Evolutionary conservation across 2,113 vertebrate species (phyloP).

Genomic region (Maccullochella peelii): DNA sequence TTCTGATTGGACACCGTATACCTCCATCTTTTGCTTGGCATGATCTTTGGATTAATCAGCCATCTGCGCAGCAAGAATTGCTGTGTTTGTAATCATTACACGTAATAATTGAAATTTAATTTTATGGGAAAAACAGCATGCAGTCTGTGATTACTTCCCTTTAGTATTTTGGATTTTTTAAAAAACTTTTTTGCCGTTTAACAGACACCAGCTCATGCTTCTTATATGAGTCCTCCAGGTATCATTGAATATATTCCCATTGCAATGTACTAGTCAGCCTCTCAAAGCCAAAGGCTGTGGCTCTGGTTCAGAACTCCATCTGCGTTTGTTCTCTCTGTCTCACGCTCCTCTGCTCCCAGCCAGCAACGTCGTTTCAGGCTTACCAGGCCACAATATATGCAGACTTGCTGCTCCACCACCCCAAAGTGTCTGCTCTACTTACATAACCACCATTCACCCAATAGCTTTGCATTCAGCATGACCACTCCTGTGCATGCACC

Average conservation of each 20-base stretch:
- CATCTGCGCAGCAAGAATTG: conserved; percentile 46
- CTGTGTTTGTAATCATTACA: conserved; percentile 26
- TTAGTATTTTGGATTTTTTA: neutral
- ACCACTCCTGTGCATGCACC: conserved; percentile 25
- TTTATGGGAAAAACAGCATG: conserved; percentile 31
- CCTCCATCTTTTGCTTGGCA: conserved; percentile 31
- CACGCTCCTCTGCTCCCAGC: conserved; percentile 21
- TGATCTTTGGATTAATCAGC: conserved; percentile 55
- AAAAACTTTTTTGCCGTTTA: neutral
- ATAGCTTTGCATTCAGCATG: conserved; percentile 6
- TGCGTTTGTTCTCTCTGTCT: conserved; percentile 37
- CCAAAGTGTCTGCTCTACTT: conserved; percentile 21
- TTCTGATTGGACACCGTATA: conserved; percentile 26
- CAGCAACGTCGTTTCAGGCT: conserved; percentile 24
- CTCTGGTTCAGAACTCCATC: conserved; percentile 40
- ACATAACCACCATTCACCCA: neutral
- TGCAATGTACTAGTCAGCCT: neutral
- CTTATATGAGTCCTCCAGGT: neutral
- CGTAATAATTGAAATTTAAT: conserved; percentile 32
- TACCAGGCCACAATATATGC: conserved; percentile 30
- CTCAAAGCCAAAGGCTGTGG: conserved; percentile 37
- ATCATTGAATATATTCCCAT: conserved; percentile 19
- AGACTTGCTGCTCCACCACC: conserved; percentile 8
- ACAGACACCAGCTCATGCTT: neutral
- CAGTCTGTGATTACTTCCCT: neutral